These are phyloP conservation scores for Bathynomus jamesi DNA, from an alignment of 1,140 invertebrate species.

Conservation along the genomic window DNA sequence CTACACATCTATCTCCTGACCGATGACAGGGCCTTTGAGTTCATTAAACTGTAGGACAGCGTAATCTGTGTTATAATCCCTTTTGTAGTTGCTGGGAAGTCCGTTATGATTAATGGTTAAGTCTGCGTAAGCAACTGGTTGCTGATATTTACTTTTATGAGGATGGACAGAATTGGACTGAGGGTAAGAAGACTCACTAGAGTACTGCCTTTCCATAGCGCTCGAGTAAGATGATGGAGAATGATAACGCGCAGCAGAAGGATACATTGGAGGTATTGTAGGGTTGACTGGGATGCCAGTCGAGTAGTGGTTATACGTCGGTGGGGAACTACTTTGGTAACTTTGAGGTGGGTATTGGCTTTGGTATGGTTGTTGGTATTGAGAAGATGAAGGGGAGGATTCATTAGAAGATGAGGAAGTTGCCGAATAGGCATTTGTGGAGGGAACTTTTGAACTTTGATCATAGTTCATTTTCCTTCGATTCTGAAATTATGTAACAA, in stretches of 20 bases:
- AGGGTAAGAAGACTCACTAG: constrained; percentile 26
- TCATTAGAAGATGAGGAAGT: constrained; percentile 7
- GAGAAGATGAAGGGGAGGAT: constrained; percentile 25
- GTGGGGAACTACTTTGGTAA: constrained; percentile 23
- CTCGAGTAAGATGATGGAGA: constrained; percentile 7
- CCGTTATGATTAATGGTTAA: constrained; percentile 37
- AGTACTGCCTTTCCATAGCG: constrained; percentile 20
- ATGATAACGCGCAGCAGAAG: background rate
- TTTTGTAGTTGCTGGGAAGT: constrained; percentile 23
- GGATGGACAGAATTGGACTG: constrained; percentile 23
- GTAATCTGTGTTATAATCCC: constrained; percentile 53
- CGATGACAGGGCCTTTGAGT: constrained; percentile 45
- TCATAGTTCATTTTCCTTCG: constrained; percentile 26
- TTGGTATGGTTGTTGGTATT: constrained; percentile 25
- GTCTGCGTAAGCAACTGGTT: constrained; percentile 41
- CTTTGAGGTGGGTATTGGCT: constrained; percentile 1
- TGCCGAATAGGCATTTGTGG: constrained; percentile 28
- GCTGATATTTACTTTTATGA: constrained; percentile 28
- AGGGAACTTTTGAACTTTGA: constrained; percentile 22
- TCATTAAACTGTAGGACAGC: constrained; percentile 66
- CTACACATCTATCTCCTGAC: constrained; percentile 67
- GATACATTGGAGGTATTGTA: constrained; percentile 20
- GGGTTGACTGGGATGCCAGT: constrained; percentile 24
- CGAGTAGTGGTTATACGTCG: constrained; percentile 8
- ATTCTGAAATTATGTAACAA: constrained; percentile 26